Percentiles rank a stretch among this genome's conserved stretches.
Conservation (phyloP, 2,888 invertebrate species). For the Spatulosminthurus flaviceps region DNA sequence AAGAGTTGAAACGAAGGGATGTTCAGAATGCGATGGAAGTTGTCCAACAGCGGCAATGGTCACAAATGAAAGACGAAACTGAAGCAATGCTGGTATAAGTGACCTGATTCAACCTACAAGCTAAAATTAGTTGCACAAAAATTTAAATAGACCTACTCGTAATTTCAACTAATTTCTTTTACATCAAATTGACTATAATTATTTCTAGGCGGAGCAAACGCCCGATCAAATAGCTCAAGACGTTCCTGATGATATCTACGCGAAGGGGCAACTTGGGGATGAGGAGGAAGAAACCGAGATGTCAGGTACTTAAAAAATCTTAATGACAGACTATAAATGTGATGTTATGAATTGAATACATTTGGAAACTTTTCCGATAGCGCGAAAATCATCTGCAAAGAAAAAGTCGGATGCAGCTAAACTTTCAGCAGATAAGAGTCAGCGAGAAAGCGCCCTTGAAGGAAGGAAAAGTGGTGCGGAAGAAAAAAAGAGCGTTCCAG, state of each 20-base stretch:
- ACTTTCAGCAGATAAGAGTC: not conserved
- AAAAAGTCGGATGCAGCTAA: not conserved
- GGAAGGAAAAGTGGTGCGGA: not conserved
- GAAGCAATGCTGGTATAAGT: constrained; percentile 15
- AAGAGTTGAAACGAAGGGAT: constrained; percentile 62
- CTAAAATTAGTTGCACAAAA: too few relatives aligned
- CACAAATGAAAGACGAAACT: constrained; percentile 49
- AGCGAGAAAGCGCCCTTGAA: not conserved
- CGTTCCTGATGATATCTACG: not conserved
- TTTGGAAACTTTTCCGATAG: too few relatives aligned
- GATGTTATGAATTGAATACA: not conserved
- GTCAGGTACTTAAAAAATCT: not conserved
- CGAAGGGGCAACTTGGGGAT: not conserved
- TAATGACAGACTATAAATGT: not conserved
- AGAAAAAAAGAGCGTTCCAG: not conserved
- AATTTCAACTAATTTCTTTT: not conserved
- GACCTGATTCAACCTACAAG: not conserved
- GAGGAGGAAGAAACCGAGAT: not conserved
- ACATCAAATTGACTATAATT: too few relatives aligned
- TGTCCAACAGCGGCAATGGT: constrained; percentile 56
- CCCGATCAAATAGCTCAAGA: not conserved
- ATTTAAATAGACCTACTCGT: too few relatives aligned
- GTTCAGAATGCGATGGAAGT: constrained; percentile 62
- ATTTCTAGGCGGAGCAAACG: not conserved
- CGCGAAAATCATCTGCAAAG: not conserved